Evolutionary conservation across 2,888 invertebrate genomes (phyloP), one percentile per base, ranked within the genome.

Genomic region (Eupithecia insigniata): DNA sequence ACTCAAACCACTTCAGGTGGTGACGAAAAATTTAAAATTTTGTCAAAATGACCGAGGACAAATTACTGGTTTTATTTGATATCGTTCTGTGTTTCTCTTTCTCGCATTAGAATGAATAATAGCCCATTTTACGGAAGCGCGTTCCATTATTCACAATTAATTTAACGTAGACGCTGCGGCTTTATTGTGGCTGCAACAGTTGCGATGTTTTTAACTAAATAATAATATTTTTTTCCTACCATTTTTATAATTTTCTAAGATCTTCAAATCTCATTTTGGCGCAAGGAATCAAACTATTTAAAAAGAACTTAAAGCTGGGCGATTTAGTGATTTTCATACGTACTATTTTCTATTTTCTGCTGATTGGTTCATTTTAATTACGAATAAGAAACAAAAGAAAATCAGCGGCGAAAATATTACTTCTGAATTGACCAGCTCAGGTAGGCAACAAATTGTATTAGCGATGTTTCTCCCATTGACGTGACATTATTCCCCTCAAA

Each of bases 121-220:
- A 46, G 66, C 22, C 58, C 66, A 60, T 32, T 60, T 60, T 43
- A 36, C 46, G 55, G 16, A n/a, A 67, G 36, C 55, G 39, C 39
- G 39, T 58, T 64, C 58, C 64, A 66, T 64, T 58, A 51, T 67
- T 72, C 65, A 71, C 65, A 68, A 72, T 65, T 68, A 65, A 34
- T 66, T 61, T 64, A 55, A 64, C 58, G 16, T 51, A 67, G 55
- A 22, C 39, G 62, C 55, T 72, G 68, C 68, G 69, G 46, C 51
- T 72, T 66, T 69, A 60, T 34, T 68, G 32, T 69, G 65, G 60
- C 68, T 67, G 55, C 64, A 58, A 26, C 43, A 26, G 46, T 32
- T 3, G 18, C n/a, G 16, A 4, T 32, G 46, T 62, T 22, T 69
- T 69, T 46, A 68, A 16, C 5, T 51, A 3, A 22, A 22, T 12